phyloP scores from a whole-genome alignment of 2,888 invertebrate genomes.

The Cosmia pyralina region DNA sequence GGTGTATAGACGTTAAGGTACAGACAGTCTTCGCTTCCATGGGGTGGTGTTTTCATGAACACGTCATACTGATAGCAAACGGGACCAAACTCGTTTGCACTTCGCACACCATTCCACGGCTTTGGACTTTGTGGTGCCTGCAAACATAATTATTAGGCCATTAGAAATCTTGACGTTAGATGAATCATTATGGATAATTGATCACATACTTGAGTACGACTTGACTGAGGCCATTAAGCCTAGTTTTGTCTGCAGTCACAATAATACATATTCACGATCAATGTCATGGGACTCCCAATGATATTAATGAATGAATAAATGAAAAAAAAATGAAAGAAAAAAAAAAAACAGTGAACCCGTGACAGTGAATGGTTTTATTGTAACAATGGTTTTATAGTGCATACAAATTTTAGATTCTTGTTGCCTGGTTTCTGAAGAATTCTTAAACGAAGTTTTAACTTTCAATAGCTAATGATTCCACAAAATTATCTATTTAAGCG shows the following conservation, averaged over 20 bases:
- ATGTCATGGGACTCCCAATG: neutral
- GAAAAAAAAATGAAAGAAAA: too few relatives aligned
- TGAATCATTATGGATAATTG: neutral
- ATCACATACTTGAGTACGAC: neutral
- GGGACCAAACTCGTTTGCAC: constrained; percentile 73
- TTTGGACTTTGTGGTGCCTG: constrained; percentile 70
- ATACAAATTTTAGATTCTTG: too few relatives aligned
- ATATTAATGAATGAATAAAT: too few relatives aligned
- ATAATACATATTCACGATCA: neutral
- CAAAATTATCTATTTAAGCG: too few relatives aligned
- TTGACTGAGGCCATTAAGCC: neutral
- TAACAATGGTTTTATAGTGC: neutral
- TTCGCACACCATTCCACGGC: constrained; percentile 75
- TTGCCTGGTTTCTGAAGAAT: too few relatives aligned
- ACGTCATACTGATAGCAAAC: constrained; percentile 71
- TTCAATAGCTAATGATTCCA: too few relatives aligned
- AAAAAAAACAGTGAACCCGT: too few relatives aligned
- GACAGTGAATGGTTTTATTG: neutral
- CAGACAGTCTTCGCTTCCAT: constrained; percentile 77
- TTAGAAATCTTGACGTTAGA: neutral
- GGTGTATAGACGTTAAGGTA: constrained; percentile 80
- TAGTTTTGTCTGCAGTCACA: neutral
- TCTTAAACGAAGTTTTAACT: too few relatives aligned
- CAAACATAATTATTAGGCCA: neutral
- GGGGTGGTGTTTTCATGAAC: constrained; percentile 1